Percentiles rank a stretch among this genome's conserved stretches.
These are phyloP conservation scores for Aratinga solstitialis DNA, from an alignment of 2,797 vertebrate species.

Conservation along the genomic window DNA sequence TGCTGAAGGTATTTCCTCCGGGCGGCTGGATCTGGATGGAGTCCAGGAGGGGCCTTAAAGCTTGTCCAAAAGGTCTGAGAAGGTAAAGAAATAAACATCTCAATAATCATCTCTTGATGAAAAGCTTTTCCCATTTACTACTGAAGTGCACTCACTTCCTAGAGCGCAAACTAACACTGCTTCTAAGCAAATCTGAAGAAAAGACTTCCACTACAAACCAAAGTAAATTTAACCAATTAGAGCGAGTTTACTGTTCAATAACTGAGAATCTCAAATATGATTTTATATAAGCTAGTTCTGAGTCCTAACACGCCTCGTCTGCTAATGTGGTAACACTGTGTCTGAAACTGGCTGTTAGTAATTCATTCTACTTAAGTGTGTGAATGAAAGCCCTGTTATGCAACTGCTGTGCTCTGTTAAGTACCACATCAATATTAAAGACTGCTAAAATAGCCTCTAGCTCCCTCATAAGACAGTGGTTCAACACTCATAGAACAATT, in stretches of 20 bases:
- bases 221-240: background rate
- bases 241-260: background rate
- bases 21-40: conserved; percentile 93
- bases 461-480: background rate
- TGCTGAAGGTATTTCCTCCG: conserved; percentile 89
- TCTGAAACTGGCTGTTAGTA: background rate
- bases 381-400: background rate
- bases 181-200: background rate
- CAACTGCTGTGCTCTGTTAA: conserved; percentile 6
- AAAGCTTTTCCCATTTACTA: background rate
- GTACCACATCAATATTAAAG: background rate
- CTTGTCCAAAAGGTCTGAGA: conserved; percentile 92
- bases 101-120: background rate
- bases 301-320: background rate
- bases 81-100: conserved; percentile 46
- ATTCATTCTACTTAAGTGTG: background rate
- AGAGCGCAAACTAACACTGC: background rate
- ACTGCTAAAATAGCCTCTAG: background rate
- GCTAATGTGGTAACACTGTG: background rate
- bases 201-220: background rate
- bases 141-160: background rate
- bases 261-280: background rate
- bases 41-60: conserved; percentile 91
- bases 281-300: background rate
- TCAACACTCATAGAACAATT: background rate